Conservation (phyloP, 2,888 invertebrate species). For the Cosmia trapezina region DNA sequence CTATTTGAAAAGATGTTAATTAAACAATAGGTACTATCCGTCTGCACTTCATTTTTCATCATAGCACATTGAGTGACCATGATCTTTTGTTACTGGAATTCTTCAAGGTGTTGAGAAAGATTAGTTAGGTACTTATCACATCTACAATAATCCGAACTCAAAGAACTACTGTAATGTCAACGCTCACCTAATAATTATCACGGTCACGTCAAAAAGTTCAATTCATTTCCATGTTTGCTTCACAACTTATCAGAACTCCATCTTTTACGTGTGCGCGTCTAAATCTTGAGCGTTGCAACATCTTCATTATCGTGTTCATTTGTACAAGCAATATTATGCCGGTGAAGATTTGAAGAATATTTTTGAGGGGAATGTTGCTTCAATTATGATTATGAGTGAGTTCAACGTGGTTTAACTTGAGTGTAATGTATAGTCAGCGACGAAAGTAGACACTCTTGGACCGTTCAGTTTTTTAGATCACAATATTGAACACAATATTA, state of each 20-base stretch:
- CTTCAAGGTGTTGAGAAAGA: not conserved
- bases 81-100: not conserved
- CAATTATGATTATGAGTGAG: conserved; percentile 43
- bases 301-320: conserved; percentile 37
- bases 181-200: conserved; percentile 18
- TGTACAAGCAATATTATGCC: conserved; percentile 46
- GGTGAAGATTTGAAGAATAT: conserved; percentile 38
- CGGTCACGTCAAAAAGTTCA: conserved; percentile 41
- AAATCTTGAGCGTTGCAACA: conserved; percentile 50
- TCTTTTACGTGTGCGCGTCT: conserved; percentile 50
- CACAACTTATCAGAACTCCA: conserved; percentile 30
- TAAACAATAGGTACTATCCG: conserved; percentile 30
- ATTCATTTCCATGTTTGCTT: conserved; percentile 40
- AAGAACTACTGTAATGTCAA: conserved; percentile 1
- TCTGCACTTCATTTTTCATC: not conserved
- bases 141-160: not conserved
- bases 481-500: not conserved
- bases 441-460: not conserved
- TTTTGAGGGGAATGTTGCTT: conserved; percentile 51
- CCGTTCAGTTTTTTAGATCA: not conserved
- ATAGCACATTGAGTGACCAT: not conserved
- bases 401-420: conserved; percentile 25
- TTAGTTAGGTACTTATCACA: not conserved
- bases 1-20: conserved; percentile 37
- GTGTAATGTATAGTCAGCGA: conserved; percentile 21